These are phyloP conservation scores for Equus quagga DNA, from an alignment of 2,113 vertebrate species.

Conservation along the genomic window DNA sequence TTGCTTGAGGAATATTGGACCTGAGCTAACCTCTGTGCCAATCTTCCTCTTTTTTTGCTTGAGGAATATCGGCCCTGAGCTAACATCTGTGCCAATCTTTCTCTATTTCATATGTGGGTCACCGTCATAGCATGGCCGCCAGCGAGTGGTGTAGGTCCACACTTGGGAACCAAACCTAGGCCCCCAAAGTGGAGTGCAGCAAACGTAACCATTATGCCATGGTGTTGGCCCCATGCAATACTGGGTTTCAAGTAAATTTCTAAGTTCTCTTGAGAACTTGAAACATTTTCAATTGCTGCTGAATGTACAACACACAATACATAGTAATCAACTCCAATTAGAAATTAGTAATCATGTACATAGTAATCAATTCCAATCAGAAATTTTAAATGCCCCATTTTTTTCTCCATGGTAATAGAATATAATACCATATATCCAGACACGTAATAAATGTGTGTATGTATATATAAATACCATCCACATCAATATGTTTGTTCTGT, in stretches of 20 bases:
- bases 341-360: not conserved
- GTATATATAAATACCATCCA: not conserved
- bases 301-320: not conserved
- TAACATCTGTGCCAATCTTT: too few species aligned
- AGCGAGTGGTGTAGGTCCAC: too few species aligned
- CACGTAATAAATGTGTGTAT: not conserved
- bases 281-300: not conserved
- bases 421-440: not conserved
- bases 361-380: not conserved
- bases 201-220: too few species aligned
- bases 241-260: not conserved
- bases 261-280: conserved; percentile 16
- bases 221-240: not conserved
- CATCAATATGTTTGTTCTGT: not conserved
- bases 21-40: too few species aligned
- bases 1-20: too few species aligned
- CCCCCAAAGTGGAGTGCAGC: too few species aligned
- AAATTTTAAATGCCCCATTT: not conserved
- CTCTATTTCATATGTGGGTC: too few species aligned
- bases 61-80: too few species aligned
- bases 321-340: not conserved
- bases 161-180: too few species aligned
- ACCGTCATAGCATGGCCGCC: too few species aligned
- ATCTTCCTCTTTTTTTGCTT: too few species aligned
- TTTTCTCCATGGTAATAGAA: not conserved